Conservation (phyloP, 2,113 vertebrate species). For the Sula dactylatra region DNA sequence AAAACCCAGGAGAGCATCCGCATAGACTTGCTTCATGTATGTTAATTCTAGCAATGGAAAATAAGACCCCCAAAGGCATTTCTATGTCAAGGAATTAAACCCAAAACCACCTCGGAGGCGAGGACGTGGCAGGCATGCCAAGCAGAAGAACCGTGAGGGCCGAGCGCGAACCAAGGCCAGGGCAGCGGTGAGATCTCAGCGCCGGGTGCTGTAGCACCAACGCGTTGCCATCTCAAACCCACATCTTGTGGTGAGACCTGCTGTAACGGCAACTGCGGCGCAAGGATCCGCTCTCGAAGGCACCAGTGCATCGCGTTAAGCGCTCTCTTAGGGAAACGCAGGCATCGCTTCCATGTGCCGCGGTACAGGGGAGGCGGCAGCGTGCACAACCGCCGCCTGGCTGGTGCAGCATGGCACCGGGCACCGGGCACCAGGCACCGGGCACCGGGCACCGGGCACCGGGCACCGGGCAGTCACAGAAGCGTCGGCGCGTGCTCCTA, state of each 20-base stretch:
- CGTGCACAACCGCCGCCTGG: rapidly evolving
- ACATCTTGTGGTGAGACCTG: rapidly evolving
- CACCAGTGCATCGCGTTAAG: rapidly evolving
- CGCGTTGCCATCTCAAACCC: no score
- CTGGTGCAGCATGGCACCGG: not conserved
- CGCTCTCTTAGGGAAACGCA: not conserved
- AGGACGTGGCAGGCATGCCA: not conserved
- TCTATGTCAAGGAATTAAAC: not conserved
- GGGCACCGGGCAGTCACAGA: no score
- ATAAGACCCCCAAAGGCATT: not conserved
- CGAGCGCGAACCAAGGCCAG: rapidly evolving
- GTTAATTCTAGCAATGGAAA: not conserved
- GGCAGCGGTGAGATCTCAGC: rapidly evolving
- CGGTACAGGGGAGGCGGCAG: not conserved
- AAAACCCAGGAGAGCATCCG: not conserved
- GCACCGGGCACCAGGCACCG: no score
- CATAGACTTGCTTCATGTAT: not conserved
- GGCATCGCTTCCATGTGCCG: not conserved
- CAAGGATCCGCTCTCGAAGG: not conserved
- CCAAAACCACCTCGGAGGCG: rapidly evolving
- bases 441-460: no score
- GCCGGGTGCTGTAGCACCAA: not conserved
- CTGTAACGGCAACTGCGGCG: not conserved
- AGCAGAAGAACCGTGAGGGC: not conserved
- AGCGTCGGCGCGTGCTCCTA: no score